Percentiles rank a stretch among this genome's conserved stretches.
Conservation (phyloP, 2,888 invertebrate species). For the Cloeon dipterum region DNA sequence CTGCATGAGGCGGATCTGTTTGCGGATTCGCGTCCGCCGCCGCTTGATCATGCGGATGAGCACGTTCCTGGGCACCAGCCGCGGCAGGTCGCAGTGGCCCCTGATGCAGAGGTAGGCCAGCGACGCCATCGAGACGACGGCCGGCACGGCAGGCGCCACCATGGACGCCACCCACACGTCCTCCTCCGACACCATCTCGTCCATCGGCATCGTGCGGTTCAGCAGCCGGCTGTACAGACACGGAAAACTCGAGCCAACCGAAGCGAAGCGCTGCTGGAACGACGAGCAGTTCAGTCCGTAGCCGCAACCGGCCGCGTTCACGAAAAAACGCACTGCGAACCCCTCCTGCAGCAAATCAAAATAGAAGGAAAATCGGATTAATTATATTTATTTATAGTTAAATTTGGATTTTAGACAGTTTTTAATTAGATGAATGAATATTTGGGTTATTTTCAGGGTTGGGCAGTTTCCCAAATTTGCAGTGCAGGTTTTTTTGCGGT, state of each 20-base stretch:
- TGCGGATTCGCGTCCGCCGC: background rate
- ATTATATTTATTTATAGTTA: no score
- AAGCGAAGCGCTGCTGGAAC: constrained; percentile 8
- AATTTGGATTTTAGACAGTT: no score
- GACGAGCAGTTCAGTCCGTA: constrained; percentile 8
- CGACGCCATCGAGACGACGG: background rate
- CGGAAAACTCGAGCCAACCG: constrained; percentile 6
- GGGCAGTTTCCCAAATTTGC: no score
- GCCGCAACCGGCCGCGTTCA: constrained; percentile 8
- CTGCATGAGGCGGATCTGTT: background rate
- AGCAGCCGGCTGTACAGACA: constrained; percentile 6
- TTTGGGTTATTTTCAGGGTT: no score
- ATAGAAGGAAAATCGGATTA: no score
- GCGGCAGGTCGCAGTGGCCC: background rate
- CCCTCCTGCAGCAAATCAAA: no score
- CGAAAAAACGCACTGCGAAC: constrained; percentile 6
- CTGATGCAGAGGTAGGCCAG: background rate
- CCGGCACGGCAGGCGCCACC: background rate
- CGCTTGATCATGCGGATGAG: background rate
- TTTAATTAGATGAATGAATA: no score
- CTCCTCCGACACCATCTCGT: background rate
- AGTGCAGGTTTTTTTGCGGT: no score
- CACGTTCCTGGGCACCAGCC: background rate
- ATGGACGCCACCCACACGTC: background rate
- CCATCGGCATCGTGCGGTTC: background rate